Base-by-base conservation (phyloP, 2,888 invertebrate genomes). In the Punctoribates punctum region DNA sequence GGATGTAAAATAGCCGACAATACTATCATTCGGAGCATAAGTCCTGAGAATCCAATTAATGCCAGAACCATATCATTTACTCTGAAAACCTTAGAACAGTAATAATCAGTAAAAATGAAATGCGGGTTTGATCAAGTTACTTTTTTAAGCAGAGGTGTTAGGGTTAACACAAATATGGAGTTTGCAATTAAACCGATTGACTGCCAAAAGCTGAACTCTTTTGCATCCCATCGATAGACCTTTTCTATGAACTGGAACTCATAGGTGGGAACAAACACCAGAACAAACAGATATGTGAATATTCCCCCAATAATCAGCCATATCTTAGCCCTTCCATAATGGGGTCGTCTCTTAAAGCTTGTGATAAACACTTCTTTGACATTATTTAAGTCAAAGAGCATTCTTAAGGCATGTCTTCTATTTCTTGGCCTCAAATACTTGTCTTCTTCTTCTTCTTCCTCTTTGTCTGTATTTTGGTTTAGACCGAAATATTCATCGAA, bases 351-450 rank as follows among this genome's bases (percentile, higher is more conserved):
- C 17, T 65, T 65, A 1, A 65, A 2, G 5, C 5, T 9, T 9
- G 65, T 65, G 1, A 34, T 65, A 8, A 65, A 20, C 5, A 65
- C 17, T 11, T 65, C 65, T 65, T 65, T 65, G 17, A 65, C n/a
- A 34, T 65, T 65, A 34, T 25, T 4, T 8, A 4, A 65, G 17
- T 65, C 65, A 65, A 65, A 65, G 9, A 65, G 17, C 20, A 65
- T 5, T 17, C 17, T 65, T 1, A 65, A 25, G 2, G 65, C 29
- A 29, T 65, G 65, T 65, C 34, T 65, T 29, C 8, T n/a, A 54
- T 17, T 54, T 5, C 9, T 13, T 5, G 20, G 17, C 17, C n/a
- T 54, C 9, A 13, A 9, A 17, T 57, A 23, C 6, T 25, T 57
- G 13, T 23, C 57, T 13, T 57, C 13, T 23, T 57, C 20, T 6